Base-by-base conservation (phyloP, 2,113 vertebrate species). In the Leucopsar rothschildi region DNA sequence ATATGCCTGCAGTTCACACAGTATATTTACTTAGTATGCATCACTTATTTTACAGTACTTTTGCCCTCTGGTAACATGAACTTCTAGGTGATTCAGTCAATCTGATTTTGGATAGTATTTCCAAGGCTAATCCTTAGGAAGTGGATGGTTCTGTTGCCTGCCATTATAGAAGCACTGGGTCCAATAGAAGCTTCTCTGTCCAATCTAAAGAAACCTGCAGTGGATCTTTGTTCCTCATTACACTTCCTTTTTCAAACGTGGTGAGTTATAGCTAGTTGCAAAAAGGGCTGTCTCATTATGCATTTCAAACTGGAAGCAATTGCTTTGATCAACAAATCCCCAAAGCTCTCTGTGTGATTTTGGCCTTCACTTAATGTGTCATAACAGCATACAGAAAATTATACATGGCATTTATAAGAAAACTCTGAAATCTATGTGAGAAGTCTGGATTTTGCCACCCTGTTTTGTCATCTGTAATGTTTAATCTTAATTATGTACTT, bases 281-380 rank as follows among this genome's bases (percentile, higher is more conserved):
- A 78, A 70, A 25, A 65, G 16, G 11, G 14, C 39, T 86, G 37
- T 82, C 68, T 90, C 73, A 60, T 82, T 88, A 68, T 77, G 39
- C 45, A 87, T 92, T 91, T 93, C 78, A 90, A 78, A 85, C 66
- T 85, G 47, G 65, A 90, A 92, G 61, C 5, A 90, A 89, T 56
- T 77, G 50, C 68, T 95, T 95, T 95, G 85, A 96, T 93, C 82
- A 88, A 82, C 37, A 60, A 88, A 88, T 53, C 19, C 24, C 76
- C 57, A 57, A 73, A 96, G 72, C 31, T 84, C 44, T 50, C 37
- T 69, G 29, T 82, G 79, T 90, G 86, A 84, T 69, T 88, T 80
- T 91, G 55, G 55, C 59, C 80, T 93, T 88, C 44, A 29, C 12
- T 93, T 89, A 55, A 76, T 55, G 28, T 92, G 69, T 80, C 50